phyloP scores from a whole-genome alignment of 2,113 vertebrate species.

The Leuciscus idus region DNA sequence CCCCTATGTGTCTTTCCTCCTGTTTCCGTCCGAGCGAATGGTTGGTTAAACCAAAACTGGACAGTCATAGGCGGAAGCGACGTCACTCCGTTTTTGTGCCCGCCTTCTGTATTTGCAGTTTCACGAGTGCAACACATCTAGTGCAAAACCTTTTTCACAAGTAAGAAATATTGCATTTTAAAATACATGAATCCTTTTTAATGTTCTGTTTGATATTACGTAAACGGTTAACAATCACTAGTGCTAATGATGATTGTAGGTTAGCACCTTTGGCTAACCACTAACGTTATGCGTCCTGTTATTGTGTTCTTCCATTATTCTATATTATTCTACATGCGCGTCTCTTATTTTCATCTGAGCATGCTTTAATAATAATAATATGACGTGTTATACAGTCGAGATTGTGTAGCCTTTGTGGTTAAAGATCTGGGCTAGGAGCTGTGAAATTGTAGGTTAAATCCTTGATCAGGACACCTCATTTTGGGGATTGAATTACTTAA shows the following conservation, averaged over 20 bases:
- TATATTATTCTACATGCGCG: neutral
- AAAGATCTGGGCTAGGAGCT: neutral
- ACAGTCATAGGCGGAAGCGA: constrained; percentile 25
- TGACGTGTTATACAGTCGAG: neutral
- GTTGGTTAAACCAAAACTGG: neutral
- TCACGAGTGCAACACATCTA: constrained; percentile 16
- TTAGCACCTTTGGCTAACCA: constrained; percentile 10
- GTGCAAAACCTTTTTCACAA: constrained; percentile 4
- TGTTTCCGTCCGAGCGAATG: neutral
- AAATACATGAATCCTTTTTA: neutral
- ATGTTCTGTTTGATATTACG: neutral
- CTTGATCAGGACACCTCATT: neutral
- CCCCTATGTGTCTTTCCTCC: neutral
- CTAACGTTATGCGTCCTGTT: neutral
- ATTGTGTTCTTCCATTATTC: neutral
- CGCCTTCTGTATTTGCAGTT: constrained; percentile 29
- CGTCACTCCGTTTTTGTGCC: neutral
- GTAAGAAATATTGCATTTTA: constrained; percentile 11
- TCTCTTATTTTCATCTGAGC: neutral
- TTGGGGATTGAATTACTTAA: neutral
- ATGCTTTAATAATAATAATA: no score
- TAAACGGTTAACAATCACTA: neutral
- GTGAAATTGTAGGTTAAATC: neutral
- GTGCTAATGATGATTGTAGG: neutral
- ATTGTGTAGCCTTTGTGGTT: neutral